Evolutionary conservation across 2,888 invertebrate species (phyloP), one percentile per base, ranked within the genome.

Genomic region (Lasioglossum calceatum): DNA sequence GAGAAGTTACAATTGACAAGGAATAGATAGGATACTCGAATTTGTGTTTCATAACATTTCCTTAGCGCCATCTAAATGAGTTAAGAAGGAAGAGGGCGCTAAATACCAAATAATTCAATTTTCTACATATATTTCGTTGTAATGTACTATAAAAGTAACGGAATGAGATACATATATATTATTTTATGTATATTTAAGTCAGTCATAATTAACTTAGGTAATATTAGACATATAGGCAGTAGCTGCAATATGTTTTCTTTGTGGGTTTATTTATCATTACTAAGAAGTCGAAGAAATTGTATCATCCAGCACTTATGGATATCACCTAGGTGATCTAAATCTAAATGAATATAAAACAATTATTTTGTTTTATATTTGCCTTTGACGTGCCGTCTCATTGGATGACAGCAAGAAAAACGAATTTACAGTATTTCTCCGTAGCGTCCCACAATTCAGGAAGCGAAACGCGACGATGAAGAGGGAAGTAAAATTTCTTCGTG

Each of bases 21-120:
- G 39, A 67, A 32, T 87, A 91, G 92, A 90, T 70, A 70, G 85
- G 82, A 81, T 82, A 90, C 84, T 88, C 81, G 77, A 67, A 80
- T 64, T 85, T 61, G n/a, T 36, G 77, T 78, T 85, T 85, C 70
- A 72, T 27, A 79, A 74, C 64, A 75, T 61, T 75, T 79, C 75
- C 54, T 74, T 74, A 77, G 67, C 87, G 87, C 87, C 87, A 87
- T 77, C 87, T 87, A 71, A 77, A 75, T n/a, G 39, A 54, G 19
- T 39, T 19, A 73, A 8, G n/a, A 36, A 36, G 7, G 23, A 54
- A 54, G 74, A 39, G 54, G 74, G 74, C 74, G 70, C 70, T 67
- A 23, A 36, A 67, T 36, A 39, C 23, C 36, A 67, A 23, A 67
- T 36, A 67, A 67, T 36, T 67, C 19, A 67, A 67, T 67, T 67